Conservation (phyloP, 2,113 vertebrate species). For the Blennius ocellaris region DNA sequence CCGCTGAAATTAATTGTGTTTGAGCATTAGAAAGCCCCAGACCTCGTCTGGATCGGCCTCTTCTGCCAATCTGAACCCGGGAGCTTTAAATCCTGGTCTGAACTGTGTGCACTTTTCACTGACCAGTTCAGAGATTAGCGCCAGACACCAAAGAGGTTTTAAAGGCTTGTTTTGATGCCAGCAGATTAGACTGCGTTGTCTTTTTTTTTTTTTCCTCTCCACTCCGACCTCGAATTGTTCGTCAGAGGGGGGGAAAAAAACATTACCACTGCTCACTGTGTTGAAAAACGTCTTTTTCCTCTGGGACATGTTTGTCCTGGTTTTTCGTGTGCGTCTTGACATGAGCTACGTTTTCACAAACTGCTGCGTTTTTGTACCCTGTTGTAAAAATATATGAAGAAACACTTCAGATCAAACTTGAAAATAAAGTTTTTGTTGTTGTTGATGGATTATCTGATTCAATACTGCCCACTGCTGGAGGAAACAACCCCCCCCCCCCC, state of each 20-base stretch:
- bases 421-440: too few relatives aligned
- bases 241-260: neutral
- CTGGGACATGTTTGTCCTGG: neutral
- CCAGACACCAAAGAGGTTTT: conserved; percentile 64
- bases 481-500: too few relatives aligned
- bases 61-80: conserved; percentile 23
- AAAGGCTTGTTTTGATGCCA: conserved; percentile 65
- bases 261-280: neutral
- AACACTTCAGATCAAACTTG: too few relatives aligned
- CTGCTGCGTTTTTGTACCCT: too few relatives aligned
- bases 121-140: conserved; percentile 70
- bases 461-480: too few relatives aligned
- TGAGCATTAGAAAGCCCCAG: conserved; percentile 12
- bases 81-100: conserved; percentile 47
- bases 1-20: conserved; percentile 28
- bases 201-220: conserved; percentile 55
- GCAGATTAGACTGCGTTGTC: conserved; percentile 53
- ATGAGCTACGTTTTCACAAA: too few relatives aligned
- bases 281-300: neutral
- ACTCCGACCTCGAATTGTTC: conserved; percentile 38
- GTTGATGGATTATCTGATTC: too few relatives aligned
- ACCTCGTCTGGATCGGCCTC: neutral
- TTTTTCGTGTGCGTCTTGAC: neutral
- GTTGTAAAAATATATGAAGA: too few relatives aligned
- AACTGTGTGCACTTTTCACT: conserved; percentile 60